phyloP scores from a whole-genome alignment of 2,888 invertebrate genomes.

The Leuctra nigra region DNA sequence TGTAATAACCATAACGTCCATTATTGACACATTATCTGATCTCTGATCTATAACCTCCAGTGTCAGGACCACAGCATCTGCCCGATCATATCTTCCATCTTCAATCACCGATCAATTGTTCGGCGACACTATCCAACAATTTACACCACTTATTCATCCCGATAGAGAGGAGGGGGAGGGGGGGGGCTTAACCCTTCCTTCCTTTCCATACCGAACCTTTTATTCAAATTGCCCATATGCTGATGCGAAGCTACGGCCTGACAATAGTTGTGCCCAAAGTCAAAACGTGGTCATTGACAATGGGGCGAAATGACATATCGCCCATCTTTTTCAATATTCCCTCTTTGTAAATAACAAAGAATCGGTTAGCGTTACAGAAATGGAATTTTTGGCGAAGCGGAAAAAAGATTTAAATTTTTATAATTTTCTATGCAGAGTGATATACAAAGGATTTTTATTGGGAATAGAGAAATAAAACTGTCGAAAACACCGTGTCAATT shows the following conservation, averaged over 20 bases:
- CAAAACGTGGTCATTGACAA: slow-evolving; percentile 15
- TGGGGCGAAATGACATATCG: slow-evolving; percentile 9
- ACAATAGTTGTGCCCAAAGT: slow-evolving; percentile 4
- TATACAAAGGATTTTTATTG: neutral
- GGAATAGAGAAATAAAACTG: neutral
- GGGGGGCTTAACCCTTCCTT: slow-evolving; percentile 12
- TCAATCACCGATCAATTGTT: slow-evolving; percentile 18
- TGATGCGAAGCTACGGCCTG: neutral
- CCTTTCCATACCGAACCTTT: slow-evolving; percentile 13
- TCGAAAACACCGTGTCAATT: neutral
- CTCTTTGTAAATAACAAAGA: neutral
- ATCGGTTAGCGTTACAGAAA: neutral
- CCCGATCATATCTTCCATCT: slow-evolving; percentile 12
- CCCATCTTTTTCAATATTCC: slow-evolving; percentile 16
- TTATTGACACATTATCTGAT: no score
- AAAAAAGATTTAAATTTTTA: neutral
- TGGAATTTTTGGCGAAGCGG: neutral
- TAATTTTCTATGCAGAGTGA: neutral
- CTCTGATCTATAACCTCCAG: no score
- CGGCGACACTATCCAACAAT: slow-evolving; percentile 1
- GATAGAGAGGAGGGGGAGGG: neutral
- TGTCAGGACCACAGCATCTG: no score
- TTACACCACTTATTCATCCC: slow-evolving; percentile 13
- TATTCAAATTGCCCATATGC: slow-evolving; percentile 15
- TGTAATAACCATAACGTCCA: no score